These are phyloP conservation scores for Phocoena phocoena DNA, from an alignment of 2,113 vertebrate genomes.

Conservation along the genomic window DNA sequence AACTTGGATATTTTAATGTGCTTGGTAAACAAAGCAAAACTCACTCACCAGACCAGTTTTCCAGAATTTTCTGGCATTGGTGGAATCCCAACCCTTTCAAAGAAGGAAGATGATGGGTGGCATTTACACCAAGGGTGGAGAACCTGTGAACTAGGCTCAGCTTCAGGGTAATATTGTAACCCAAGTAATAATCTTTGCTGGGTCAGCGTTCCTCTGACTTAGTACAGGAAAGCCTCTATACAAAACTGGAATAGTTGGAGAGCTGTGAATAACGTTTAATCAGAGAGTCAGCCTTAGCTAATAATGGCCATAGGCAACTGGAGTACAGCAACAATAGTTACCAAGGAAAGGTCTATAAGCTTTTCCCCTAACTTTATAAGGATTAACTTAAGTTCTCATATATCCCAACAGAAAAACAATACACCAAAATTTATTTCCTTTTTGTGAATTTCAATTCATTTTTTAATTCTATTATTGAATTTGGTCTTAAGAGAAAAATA, in stretches of 20 bases:
- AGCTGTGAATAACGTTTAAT: not conserved
- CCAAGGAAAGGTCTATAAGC: not conserved
- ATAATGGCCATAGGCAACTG: not conserved
- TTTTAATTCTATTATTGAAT: not conserved
- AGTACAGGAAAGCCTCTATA: not conserved
- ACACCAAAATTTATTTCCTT: not conserved
- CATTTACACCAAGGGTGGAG: not conserved
- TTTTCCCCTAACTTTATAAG: not conserved
- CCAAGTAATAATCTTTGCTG: not conserved
- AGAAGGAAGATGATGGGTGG: not conserved
- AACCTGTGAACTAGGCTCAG: not conserved
- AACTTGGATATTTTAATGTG: not conserved
- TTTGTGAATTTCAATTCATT: constrained; percentile 14
- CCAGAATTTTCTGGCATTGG: not conserved
- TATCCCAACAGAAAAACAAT: not conserved
- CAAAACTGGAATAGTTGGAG: not conserved
- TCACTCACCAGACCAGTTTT: not conserved
- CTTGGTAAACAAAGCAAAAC: constrained; percentile 9
- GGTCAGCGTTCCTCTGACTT: not conserved
- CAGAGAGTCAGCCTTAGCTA: not conserved
- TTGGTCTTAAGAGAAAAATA: constrained; percentile 13
- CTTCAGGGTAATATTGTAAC: not conserved
- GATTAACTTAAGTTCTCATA: not conserved
- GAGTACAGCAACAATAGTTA: not conserved
- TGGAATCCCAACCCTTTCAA: not conserved